Evolutionary conservation across 2,888 invertebrate genomes (phyloP).

Genomic region (Nowickia ferox): DNA sequence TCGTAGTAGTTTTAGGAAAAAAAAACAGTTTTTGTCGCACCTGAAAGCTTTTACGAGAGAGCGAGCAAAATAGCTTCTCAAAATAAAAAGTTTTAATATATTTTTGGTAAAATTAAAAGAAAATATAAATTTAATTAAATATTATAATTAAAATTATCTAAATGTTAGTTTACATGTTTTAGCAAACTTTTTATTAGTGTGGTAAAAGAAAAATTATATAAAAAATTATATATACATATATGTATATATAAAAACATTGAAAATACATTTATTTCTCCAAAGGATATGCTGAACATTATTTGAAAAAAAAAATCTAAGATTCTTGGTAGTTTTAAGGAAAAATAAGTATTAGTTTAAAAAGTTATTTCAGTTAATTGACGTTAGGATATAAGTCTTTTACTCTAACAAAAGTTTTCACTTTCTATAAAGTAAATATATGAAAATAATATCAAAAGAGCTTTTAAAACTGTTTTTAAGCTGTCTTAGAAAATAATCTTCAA

Average conservation of each 20-base stretch:
- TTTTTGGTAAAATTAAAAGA: conserved; percentile 54
- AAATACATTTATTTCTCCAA: conserved; percentile 76
- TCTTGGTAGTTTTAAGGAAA: conserved; percentile 36
- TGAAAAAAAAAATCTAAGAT: conserved; percentile 15
- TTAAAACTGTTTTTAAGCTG: conserved; percentile 35
- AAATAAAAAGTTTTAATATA: conserved; percentile 33
- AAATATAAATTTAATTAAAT: conserved; percentile 37
- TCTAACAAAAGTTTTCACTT: conserved; percentile 66
- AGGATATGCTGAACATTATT: conserved; percentile 50
- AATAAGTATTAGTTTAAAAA: background rate
- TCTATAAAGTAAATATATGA: conserved; percentile 77
- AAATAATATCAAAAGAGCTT: conserved; percentile 57
- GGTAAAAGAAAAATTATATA: conserved; percentile 2
- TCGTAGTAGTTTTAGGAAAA: conserved; percentile 37
- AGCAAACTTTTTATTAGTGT: conserved; percentile 69
- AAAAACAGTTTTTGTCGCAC: conserved; percentile 57
- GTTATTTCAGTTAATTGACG: background rate
- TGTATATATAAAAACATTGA: conserved; percentile 72
- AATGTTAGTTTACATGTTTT: conserved; percentile 68
- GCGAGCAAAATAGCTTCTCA: conserved; percentile 36
- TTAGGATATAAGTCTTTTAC: background rate
- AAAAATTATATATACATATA: conserved; percentile 37
- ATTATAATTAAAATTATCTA: conserved; percentile 47
- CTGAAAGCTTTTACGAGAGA: conserved; percentile 64
- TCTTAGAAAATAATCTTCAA: conserved; percentile 77